These are phyloP conservation scores for Regulus satrapa DNA, from an alignment of 2,113 vertebrate genomes.

Conservation along the genomic window DNA sequence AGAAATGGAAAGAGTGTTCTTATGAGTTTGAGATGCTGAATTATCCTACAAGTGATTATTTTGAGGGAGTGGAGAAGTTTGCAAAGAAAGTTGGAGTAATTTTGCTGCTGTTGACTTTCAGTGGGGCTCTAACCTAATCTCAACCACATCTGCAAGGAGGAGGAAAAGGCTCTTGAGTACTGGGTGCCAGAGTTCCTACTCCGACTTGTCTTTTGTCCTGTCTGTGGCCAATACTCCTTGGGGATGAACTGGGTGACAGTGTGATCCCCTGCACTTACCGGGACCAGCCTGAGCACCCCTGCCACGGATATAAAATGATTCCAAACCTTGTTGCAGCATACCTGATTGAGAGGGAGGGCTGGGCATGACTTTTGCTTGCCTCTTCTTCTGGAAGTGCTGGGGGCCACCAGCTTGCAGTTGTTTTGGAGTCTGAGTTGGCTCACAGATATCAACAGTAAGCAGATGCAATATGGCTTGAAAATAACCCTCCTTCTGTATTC, in stretches of 20 bases:
- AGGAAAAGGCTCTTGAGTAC: not conserved
- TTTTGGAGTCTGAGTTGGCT: not conserved
- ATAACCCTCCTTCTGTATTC: not conserved
- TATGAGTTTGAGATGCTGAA: not conserved
- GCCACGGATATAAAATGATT: fast-evolving
- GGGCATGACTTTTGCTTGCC: not conserved
- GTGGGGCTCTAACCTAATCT: not conserved
- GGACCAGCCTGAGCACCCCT: not conserved
- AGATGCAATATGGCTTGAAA: not conserved
- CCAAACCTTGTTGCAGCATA: not conserved
- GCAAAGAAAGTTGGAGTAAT: not conserved
- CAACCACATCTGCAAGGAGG: not conserved
- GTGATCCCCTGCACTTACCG: not conserved
- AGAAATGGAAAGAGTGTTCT: not conserved
- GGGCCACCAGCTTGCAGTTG: not conserved
- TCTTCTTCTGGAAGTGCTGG: not conserved
- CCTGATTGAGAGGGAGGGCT: not conserved
- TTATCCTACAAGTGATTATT: not conserved
- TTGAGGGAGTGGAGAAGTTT: not conserved
- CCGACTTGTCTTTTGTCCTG: not conserved
- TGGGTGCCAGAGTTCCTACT: not conserved
- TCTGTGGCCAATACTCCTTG: not conserved
- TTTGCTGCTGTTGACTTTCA: not conserved
- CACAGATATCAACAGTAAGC: not conserved
- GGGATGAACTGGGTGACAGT: not conserved